Evolutionary conservation across 1,140 invertebrate genomes (phyloP).

Genomic region (Drosophila sp.): DNA sequence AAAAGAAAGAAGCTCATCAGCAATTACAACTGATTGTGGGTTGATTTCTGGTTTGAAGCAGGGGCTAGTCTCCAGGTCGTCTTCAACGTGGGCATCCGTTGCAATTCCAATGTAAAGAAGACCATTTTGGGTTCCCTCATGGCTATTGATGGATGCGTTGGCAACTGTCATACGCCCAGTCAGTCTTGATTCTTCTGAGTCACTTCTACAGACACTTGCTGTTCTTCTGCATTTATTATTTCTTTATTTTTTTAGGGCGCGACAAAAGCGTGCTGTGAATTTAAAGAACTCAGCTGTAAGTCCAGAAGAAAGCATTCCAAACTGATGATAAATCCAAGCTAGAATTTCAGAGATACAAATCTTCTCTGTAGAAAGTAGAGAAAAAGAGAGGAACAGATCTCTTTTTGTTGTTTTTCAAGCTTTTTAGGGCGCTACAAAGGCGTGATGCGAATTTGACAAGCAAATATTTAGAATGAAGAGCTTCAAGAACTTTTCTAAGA

Average conservation of each 20-base stretch:
- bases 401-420: neutral
- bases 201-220: constrained; percentile 23
- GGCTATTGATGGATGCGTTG: constrained; percentile 12
- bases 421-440: too few relatives aligned
- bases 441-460: too few relatives aligned
- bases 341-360: neutral
- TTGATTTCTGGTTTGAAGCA: constrained; percentile 11
- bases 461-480: too few relatives aligned
- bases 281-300: constrained; percentile 26
- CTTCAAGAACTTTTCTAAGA: too few relatives aligned
- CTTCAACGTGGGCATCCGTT: constrained; percentile 50
- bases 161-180: constrained; percentile 58
- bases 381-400: neutral
- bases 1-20: constrained; percentile 8
- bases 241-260: constrained; percentile 36
- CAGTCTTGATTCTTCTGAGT: constrained; percentile 17
- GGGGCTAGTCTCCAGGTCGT: constrained; percentile 53
- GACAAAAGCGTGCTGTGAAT: constrained; percentile 20
- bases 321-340: neutral
- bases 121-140: constrained; percentile 54
- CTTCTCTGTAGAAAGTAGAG: neutral
- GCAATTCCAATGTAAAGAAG: constrained; percentile 66
- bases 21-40: constrained; percentile 8
- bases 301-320: constrained; percentile 6
- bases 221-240: constrained; percentile 1